Percentiles rank a stretch among this genome's conserved stretches.
phyloP scores from a whole-genome alignment of 1,140 invertebrate genomes.

The Atta texana region DNA sequence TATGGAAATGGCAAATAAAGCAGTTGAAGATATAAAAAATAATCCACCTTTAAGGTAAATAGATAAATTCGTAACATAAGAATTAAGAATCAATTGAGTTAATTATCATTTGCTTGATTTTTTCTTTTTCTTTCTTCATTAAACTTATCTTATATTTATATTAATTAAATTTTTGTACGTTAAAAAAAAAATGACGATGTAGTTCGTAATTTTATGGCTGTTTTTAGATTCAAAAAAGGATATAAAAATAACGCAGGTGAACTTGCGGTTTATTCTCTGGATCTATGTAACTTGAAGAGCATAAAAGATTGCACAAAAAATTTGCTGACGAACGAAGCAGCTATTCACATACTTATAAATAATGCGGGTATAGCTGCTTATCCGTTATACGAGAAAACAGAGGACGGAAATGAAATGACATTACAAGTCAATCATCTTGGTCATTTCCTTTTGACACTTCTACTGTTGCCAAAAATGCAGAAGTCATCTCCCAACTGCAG shows the following conservation, averaged over 20 bases:
- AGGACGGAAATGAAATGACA: slow-evolving; percentile 93
- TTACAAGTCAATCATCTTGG: slow-evolving; percentile 93
- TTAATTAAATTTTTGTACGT: background rate
- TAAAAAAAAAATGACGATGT: background rate
- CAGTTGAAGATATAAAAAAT: background rate
- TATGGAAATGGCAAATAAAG: background rate
- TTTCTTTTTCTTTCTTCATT: too few relatives aligned
- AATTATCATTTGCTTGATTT: too few relatives aligned
- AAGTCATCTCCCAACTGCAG: slow-evolving; percentile 87
- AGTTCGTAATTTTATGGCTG: too few relatives aligned
- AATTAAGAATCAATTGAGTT: too few relatives aligned
- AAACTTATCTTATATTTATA: too few relatives aligned
- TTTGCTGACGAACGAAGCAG: slow-evolving; percentile 87
- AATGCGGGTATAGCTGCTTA: slow-evolving; percentile 93
- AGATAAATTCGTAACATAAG: background rate
- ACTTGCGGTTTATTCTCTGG: slow-evolving; percentile 88
- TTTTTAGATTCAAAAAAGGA: slow-evolving; percentile 73
- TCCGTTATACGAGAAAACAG: slow-evolving; percentile 87
- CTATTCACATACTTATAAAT: slow-evolving; percentile 92
- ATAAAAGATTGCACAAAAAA: slow-evolving; percentile 90
- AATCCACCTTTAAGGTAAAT: background rate
- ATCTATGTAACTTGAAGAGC: slow-evolving; percentile 91
- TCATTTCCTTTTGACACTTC: slow-evolving; percentile 93
- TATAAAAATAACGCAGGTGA: slow-evolving; percentile 86
- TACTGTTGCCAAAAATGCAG: slow-evolving; percentile 89